Conservation (phyloP, 2,888 invertebrate species). For the Leptarthrus brevirostris region DNA sequence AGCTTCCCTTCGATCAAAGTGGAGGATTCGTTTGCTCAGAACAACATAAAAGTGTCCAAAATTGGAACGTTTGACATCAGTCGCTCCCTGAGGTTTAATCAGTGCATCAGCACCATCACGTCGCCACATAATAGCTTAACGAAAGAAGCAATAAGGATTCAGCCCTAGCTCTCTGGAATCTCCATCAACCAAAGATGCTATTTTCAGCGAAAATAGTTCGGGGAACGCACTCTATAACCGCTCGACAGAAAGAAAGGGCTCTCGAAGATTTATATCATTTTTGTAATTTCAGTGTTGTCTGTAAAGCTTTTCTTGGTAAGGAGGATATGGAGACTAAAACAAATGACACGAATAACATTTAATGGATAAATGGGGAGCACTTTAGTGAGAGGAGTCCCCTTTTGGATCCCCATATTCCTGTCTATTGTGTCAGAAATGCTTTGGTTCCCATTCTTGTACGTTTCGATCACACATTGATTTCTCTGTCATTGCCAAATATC, state of each 20-base stretch:
- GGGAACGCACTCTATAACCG: background rate
- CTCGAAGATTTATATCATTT: conserved; percentile 17
- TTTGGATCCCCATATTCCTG: conserved; percentile 3
- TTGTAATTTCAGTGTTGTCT: conserved; percentile 15
- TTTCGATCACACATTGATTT: conserved; percentile 17
- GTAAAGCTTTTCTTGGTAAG: background rate
- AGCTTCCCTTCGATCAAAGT: background rate
- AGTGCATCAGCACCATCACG: conserved; percentile 9
- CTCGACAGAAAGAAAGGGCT: conserved; percentile 2
- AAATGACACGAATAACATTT: conserved; percentile 38
- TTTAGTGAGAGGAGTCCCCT: background rate
- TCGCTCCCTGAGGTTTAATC: conserved; percentile 27
- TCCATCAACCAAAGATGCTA: background rate
- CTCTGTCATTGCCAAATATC: conserved; percentile 16
- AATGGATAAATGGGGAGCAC: conserved; percentile 33
- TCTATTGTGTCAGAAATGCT: too few species aligned
- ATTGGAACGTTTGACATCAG: conserved; percentile 7
- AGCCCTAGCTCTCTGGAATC: background rate
- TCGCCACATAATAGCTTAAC: conserved; percentile 12
- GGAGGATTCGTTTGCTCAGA: background rate
- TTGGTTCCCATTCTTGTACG: background rate
- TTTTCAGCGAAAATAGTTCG: background rate
- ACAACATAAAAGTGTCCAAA: conserved; percentile 3
- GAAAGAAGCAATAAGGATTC: conserved; percentile 1
- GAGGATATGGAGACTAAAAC: conserved; percentile 32